Evolutionary conservation across 2,113 vertebrate species (phyloP), one percentile per base, ranked within the genome.

Genomic region (Marmota flaviventris): DNA sequence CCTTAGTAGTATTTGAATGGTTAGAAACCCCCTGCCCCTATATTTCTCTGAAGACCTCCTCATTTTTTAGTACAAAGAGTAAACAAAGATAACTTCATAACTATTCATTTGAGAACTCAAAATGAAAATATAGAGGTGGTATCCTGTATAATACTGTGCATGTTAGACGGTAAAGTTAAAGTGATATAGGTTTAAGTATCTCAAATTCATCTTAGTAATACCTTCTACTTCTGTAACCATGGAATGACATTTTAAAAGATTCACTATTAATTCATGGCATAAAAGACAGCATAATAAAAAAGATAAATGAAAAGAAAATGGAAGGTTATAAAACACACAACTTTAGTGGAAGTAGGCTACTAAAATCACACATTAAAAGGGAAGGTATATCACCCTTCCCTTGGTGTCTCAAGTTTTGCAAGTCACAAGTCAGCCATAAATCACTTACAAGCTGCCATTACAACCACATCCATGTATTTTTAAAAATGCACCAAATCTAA

Each of bases 281-380:
- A 37, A 78, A 94, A 81, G 56, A 63, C 5, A 72, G 48, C 37
- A 76, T 56, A 42, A 82, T 92, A 78, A 81, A 81, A 93, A 82
- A 88, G 24, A 45, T 25, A 91, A 88, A 67, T 75, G 4, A 93
- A 90, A 83, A 76, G 14, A 63, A 94, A 75, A 20, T 22, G 39
- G 29, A 58, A 93, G 48, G 77, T 61, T n/a, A 27, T 85, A 91
- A 94, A 94, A 72, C 12, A 84, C 16, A 83, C 34, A 85, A 32
- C 2, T 9, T 61, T 34, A 34, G 58, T 16, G 13, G 61, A 96
- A 67, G 27, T 53, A 42, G 12, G 11, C 85, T 88, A 53, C 32
- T 85, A 92, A 81, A 78, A 84, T 84, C 29, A 53, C 34, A 25
- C 25, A n/a, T 61, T 83, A 67, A 76, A 90, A 70, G 37, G 17